Conservation (phyloP, 2,888 invertebrate genomes). For the Polydrusus pterygomalis region DNA sequence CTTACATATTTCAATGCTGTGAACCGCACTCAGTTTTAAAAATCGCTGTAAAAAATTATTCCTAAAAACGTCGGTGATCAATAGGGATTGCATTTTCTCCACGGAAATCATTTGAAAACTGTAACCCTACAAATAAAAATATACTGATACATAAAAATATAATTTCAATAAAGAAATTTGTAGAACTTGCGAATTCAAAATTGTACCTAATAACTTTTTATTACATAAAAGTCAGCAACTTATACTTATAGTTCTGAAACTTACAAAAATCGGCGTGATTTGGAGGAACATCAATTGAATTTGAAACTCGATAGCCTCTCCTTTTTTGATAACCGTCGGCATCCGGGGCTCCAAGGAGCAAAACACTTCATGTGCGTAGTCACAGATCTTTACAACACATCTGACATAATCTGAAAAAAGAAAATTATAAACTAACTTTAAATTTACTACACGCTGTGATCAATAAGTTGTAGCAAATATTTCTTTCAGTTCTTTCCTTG, state of each 20-base stretch:
- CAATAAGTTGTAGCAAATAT: too few species aligned
- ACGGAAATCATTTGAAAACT: background rate
- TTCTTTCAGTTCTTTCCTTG: too few species aligned
- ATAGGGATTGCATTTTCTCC: conserved; percentile 13
- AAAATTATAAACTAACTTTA: background rate
- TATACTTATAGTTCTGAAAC: conserved; percentile 61
- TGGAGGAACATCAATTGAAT: conserved; percentile 78
- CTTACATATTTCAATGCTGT: conserved; percentile 73
- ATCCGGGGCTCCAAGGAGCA: conserved; percentile 62
- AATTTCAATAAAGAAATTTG: background rate
- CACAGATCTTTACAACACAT: conserved; percentile 67
- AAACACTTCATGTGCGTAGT: conserved; percentile 69
- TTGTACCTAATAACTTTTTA: too few species aligned
- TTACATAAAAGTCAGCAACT: too few species aligned
- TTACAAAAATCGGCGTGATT: conserved; percentile 76
- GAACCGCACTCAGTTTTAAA: conserved; percentile 78
- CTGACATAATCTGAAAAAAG: conserved; percentile 64
- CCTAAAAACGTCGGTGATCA: conserved; percentile 73
- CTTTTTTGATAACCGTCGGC: conserved; percentile 54
- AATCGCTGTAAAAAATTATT: conserved; percentile 78
- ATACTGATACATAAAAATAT: background rate
- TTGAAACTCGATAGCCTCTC: conserved; percentile 68
- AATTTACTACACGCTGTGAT: too few species aligned
- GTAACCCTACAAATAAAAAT: conserved; percentile 22
- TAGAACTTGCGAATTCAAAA: too few species aligned